Percentiles rank a stretch among this genome's conserved stretches.
These are phyloP conservation scores for Pachymerium ferrugineum DNA, from an alignment of 2,888 invertebrate species.

Conservation along the genomic window DNA sequence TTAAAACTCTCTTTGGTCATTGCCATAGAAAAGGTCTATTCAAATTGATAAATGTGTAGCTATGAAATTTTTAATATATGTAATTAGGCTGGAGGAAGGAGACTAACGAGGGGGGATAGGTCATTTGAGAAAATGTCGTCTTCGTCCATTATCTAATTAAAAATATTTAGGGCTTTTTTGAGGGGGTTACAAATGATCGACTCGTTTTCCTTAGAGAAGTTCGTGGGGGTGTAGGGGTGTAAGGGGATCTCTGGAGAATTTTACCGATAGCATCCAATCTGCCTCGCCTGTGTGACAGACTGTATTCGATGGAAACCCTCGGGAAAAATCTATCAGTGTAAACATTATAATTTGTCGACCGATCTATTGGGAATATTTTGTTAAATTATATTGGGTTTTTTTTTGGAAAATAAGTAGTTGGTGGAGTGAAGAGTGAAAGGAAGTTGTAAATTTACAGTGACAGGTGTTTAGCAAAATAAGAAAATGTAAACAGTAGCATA, in stretches of 20 bases:
- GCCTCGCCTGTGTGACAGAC: constrained; percentile 4
- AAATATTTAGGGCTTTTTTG: too few species aligned
- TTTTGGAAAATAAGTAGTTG: too few species aligned
- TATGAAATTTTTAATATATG: neutral
- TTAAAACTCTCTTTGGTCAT: too few species aligned
- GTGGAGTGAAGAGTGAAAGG: too few species aligned
- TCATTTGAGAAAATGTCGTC: neutral
- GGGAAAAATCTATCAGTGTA: constrained; percentile 15
- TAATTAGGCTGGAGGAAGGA: neutral
- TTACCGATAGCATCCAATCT: constrained; percentile 10
- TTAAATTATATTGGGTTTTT: too few species aligned
- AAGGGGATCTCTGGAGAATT: neutral
- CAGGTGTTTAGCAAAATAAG: too few species aligned
- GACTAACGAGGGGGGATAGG: neutral
- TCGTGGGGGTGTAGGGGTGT: neutral
- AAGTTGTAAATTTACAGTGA: too few species aligned
- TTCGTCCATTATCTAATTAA: too few species aligned
- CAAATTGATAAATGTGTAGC: neutral
- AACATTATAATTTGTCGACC: constrained; percentile 12
- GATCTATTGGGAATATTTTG: neutral
- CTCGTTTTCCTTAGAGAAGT: neutral
- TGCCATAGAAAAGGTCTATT: neutral
- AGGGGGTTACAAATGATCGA: too few species aligned
- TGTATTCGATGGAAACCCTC: constrained; percentile 3
- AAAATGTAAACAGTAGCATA: too few species aligned